Evolutionary conservation across 2,888 invertebrate genomes (phyloP), one percentile per base, ranked within the genome.

Genomic region (Polietes domitor): DNA sequence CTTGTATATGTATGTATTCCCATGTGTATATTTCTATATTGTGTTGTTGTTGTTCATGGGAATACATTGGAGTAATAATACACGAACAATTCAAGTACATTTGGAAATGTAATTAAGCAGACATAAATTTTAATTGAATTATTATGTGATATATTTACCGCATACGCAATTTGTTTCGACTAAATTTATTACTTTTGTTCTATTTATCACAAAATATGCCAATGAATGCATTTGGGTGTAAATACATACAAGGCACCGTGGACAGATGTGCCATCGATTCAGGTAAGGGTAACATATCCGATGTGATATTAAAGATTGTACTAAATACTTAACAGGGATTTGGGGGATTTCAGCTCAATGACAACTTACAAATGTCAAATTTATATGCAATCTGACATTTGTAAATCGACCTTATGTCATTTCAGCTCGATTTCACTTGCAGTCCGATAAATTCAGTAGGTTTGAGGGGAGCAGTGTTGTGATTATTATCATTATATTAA

Each of bases 121-220:
- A 85, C 82, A 86, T 85, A 83, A 85, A 83, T 85, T 86, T 82
- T 83, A 85, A 86, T 85, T 85, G 83, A 86, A 85, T 85, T 85
- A 86, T 86, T 85, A 81, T 85, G 84, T 61, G 84, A 83, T 61
- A 81, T 83, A 80, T 85, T 83, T 77, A 80, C 82, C 77, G 53
- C 83, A 83, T 73, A 82, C 28, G 72, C 75, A 80, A 80, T 82
- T 77, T 77, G 71, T 76, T 82, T 70, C 41, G 41, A 43, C 76
- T 63, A 63, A 79, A 82, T 85, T 85, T 85, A 80, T 77, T 68
- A 12, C 76, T 17, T n/a, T 47, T 28, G 68, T 55, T 68, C 17
- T 41, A 21, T 7, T n/a, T 19, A 19, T 50, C 50, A 41, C 12
- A 1, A 71, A 53, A 72, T 55, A 53, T 41, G 19, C 32, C 55